Evolutionary conservation across 1,140 invertebrate genomes (phyloP), one percentile per base, ranked within the genome.

Genomic region (Heliconius hermathena): DNA sequence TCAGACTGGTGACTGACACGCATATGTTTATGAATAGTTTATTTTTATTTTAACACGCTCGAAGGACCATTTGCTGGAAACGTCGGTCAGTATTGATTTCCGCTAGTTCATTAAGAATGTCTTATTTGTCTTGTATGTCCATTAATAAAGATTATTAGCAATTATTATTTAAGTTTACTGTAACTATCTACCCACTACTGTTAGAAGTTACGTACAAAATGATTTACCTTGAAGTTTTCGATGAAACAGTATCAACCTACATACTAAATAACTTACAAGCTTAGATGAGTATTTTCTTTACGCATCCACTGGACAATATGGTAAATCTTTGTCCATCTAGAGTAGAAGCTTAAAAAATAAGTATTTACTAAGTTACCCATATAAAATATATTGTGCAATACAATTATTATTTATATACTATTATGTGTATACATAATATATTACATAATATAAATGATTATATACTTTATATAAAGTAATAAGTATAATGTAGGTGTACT

Each of bases 191-290:
- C 54, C 54, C 54, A 57, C 54, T 22, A 57, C 54, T 57, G 54
- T n/a, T n/a, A 3, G 2, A 22, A 57, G 8, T 57, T 57, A 57
- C 8, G 54, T 22, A 22, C 9, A 78, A 74, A 46, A 18, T 73
- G 73, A 78, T 66, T 78, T 66, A 74, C 77, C 77, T 78, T 74
- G 77, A 74, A 66, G 33, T 74, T 57, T 57, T 57, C 54, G 18
- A 57, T 22, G n/a, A 9, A 57, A 22, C 8, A 57, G 8, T 57
- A 20, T 22, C 54, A 57, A 0, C 54, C 54, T 57, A 22, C 54
- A 57, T 57, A 52, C 16, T 20, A 52, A 18, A 20, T 52, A 57
- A 22, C 8, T 57, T 0, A 57, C 8, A 22, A 57, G n/a, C 20
- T 57, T n/a, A 57, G 6, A 11, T 57, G 41, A 46, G 41, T 13